Evolutionary conservation across 2,797 vertebrate genomes (phyloP).

Genomic region (Hemibagrus guttatus): DNA sequence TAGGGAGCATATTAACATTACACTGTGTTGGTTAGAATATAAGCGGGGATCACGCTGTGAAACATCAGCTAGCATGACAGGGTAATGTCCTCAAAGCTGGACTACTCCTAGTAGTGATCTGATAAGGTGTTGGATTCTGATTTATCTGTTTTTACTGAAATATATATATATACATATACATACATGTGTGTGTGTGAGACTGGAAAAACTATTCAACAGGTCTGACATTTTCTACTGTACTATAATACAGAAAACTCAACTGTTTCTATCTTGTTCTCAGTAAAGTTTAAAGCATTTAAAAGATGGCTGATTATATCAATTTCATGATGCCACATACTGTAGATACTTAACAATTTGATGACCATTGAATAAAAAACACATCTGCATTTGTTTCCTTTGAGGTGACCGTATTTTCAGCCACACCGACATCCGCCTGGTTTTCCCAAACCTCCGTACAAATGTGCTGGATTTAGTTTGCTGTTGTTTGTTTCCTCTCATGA

Average conservation of each 20-base stretch:
- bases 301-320: background rate
- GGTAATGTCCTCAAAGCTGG: background rate
- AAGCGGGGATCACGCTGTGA: background rate
- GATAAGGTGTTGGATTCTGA: background rate
- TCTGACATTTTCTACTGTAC: background rate
- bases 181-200: background rate
- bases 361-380: background rate
- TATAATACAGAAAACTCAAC: background rate
- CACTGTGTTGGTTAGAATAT: background rate
- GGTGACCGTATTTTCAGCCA: background rate
- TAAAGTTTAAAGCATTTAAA: background rate
- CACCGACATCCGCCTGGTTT: background rate
- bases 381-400: background rate
- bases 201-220: background rate
- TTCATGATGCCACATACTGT: background rate
- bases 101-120: background rate
- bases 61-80: background rate
- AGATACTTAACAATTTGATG: background rate
- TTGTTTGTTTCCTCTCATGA: background rate
- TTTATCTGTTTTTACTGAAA: background rate
- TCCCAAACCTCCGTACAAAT: background rate
- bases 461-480: background rate
- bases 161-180: no score
- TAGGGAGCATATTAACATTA: background rate
- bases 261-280: background rate